Conservation (phyloP, 2,888 invertebrate species). For the Lochmaea crataegi region DNA sequence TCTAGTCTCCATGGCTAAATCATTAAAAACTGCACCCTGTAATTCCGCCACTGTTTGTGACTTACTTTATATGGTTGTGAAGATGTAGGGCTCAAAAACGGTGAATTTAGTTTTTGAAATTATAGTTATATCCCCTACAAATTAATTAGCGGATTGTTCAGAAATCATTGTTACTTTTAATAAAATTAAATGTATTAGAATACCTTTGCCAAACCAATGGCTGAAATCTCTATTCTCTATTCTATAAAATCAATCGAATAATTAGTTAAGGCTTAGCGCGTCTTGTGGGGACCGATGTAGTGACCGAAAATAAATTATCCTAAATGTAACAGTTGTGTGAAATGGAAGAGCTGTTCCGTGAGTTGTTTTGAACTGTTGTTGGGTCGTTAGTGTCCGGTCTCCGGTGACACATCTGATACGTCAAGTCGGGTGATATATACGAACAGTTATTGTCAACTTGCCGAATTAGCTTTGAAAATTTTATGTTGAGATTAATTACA, state of each 20-base stretch:
- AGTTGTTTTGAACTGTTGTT: constrained; percentile 11
- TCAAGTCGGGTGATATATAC: constrained; percentile 49
- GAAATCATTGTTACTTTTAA: too few relatives aligned
- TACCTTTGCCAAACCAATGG: too few relatives aligned
- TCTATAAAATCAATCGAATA: neutral
- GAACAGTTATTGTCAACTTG: constrained; percentile 44
- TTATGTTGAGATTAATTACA: constrained; percentile 42
- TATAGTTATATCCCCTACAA: too few relatives aligned
- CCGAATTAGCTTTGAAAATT: constrained; percentile 47
- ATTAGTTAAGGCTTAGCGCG: neutral
- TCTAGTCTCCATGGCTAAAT: too few relatives aligned
- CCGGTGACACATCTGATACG: constrained; percentile 46
- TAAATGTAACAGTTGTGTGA: constrained; percentile 18
- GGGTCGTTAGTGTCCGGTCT: constrained; percentile 37
- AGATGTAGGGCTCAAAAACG: too few relatives aligned
- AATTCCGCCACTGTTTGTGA: too few relatives aligned
- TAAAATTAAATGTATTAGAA: too few relatives aligned
- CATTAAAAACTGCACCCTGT: too few relatives aligned
- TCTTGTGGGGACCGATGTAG: neutral
- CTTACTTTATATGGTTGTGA: too few relatives aligned
- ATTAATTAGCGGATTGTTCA: too few relatives aligned
- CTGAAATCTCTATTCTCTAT: neutral
- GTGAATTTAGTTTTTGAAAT: too few relatives aligned
- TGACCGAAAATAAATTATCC: neutral
- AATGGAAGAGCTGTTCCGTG: neutral